Evolutionary conservation across 2,113 vertebrate species (phyloP), one percentile per base, ranked within the genome.

Genomic region (Trogon melanurus): DNA sequence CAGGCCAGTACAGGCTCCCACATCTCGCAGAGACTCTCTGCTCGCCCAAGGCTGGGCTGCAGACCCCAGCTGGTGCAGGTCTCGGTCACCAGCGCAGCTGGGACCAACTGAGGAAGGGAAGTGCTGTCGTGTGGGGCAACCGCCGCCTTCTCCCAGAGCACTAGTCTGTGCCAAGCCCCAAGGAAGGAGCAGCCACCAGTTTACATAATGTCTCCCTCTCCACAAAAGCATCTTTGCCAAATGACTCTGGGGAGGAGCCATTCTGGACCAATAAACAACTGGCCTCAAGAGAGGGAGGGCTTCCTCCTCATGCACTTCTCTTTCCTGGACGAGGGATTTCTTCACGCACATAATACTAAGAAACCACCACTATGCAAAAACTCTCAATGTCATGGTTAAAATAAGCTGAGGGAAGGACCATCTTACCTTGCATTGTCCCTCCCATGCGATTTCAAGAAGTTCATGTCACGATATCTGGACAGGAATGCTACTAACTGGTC

Each of bases 391-490:
- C 23, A 25, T 7, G 22, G 70, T 8, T 65, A 23, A 32, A 75
- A 58, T 4, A 22, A 54, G 27, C 18, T 4, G 13, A 69, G 41
- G 27, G 36, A 60, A 62, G 57, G 25, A 10, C 7, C 79, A 36
- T 10, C n/a, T 94, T 98, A 99, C 99, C 99, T 99, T 87, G 99
- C 99, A 4, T 99, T 99, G 97, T 99, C 99, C 90, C 99, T 98
- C 85, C 99, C 99, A 0, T 99, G 99, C 9, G 99, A 99, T 96
- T 99, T 99, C 97, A 99, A 96, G 98, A 99, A 99, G 97, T 99
- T 99, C 99, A 99, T 99, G 47, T 99, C 97, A 86, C 99, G 98
- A 71, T 99, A 99, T 93, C 99, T 98, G 89, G 99, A 99, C 88
- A 99, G 98, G 98, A 99, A 99, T 12, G 99, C 98, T 95, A 99